These are phyloP conservation scores for Globodera ellingtonae DNA, from an alignment of 1,140 invertebrate genomes.

Conservation along the genomic window DNA sequence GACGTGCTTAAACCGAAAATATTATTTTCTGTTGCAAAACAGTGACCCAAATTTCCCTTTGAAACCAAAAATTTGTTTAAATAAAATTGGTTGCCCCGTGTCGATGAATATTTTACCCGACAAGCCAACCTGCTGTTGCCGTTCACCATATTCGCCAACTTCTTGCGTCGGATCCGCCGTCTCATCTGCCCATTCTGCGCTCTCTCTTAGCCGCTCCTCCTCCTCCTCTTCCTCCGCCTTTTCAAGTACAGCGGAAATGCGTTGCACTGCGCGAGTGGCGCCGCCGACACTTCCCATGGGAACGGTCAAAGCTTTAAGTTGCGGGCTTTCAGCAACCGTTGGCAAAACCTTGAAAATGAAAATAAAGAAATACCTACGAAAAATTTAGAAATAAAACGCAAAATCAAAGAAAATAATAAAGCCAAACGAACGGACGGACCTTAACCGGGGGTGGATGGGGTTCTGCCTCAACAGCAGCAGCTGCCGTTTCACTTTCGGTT, in stretches of 20 bases:
- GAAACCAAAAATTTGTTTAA: too few species aligned
- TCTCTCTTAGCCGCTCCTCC: background rate
- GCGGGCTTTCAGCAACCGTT: background rate
- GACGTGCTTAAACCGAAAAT: background rate
- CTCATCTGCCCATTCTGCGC: slow-evolving; percentile 5
- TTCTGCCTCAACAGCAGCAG: background rate
- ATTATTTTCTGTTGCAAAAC: background rate
- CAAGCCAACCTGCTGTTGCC: background rate
- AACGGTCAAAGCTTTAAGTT: background rate
- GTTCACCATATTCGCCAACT: background rate
- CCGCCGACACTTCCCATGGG: background rate
- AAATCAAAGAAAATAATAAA: too few species aligned
- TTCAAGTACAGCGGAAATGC: background rate
- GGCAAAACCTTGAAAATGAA: slow-evolving; percentile 22
- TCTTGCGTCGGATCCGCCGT: background rate
- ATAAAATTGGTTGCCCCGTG: too few species aligned
- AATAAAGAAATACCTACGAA: background rate
- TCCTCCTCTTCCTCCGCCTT: slow-evolving; percentile 1
- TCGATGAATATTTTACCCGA: background rate
- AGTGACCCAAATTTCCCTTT: too few species aligned
- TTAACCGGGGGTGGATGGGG: background rate
- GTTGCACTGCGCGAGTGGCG: background rate
- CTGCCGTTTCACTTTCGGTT: background rate
- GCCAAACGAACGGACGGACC: background rate
- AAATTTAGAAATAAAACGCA: background rate